Percentiles rank a stretch among this genome's conserved stretches.
Conservation (phyloP, 2,113 vertebrate genomes). For the Serilophus lunatus region DNA sequence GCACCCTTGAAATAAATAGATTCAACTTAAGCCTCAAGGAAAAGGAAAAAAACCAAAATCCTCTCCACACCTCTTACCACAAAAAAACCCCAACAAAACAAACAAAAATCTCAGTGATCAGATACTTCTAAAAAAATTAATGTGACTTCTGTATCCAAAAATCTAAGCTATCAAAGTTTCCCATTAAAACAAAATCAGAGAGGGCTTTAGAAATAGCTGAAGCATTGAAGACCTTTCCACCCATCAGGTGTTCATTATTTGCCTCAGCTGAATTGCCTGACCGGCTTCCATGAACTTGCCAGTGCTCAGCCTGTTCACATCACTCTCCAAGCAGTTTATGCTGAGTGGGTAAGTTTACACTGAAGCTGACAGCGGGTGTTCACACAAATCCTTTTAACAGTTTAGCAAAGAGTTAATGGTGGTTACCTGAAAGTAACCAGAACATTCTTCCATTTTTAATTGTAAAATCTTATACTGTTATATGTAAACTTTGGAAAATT, state of each 20-base stretch:
- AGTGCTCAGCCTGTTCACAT: background rate
- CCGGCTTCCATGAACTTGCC: background rate
- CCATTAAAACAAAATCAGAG: background rate
- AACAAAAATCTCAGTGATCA: background rate
- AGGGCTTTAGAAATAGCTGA: background rate
- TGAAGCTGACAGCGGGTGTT: background rate
- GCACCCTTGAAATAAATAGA: background rate
- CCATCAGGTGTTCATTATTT: background rate
- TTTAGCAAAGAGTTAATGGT: background rate
- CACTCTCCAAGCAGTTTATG: background rate
- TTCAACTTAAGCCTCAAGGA: background rate
- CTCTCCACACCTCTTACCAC: no score
- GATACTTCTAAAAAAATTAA: background rate
- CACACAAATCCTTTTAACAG: background rate
- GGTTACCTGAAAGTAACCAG: background rate
- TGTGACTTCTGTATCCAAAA: background rate
- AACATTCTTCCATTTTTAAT: background rate
- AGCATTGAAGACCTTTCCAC: background rate
- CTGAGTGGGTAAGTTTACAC: background rate
- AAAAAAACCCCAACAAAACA: accelerated
- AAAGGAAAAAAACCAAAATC: background rate
- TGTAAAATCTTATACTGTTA: background rate
- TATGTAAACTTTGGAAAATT: background rate
- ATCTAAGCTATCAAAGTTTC: background rate
- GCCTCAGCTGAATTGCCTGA: background rate